Conservation (phyloP, 2,888 invertebrate species). For the Neoaliturus tenellus region DNA sequence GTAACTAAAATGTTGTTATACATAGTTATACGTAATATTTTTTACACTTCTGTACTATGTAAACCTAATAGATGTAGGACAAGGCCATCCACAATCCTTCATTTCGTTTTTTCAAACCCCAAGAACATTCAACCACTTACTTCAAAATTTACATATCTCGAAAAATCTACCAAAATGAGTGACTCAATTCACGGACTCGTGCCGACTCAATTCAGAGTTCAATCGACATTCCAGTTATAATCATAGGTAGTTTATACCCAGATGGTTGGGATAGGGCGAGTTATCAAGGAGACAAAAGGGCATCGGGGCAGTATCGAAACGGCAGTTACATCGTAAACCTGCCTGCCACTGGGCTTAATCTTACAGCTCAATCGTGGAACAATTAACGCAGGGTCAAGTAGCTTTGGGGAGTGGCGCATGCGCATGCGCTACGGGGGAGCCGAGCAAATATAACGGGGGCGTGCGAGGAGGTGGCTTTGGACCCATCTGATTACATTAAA, state of each 20-base stretch:
- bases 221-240: background rate
- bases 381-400: background rate
- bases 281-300: conserved; percentile 21
- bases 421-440: no score
- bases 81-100: background rate
- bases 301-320: conserved; percentile 11
- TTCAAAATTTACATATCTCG: background rate
- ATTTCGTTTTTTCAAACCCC: background rate
- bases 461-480: background rate
- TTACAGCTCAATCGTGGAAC: conserved; percentile 1
- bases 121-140: background rate
- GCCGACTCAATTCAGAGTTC: background rate
- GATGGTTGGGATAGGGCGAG: background rate
- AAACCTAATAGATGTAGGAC: background rate
- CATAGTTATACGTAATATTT: no score
- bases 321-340: background rate
- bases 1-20: no score
- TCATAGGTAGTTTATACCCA: background rate
- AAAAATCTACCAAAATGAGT: background rate
- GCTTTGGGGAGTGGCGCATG: background rate
- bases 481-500: no score
- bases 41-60: no score
- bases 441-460: background rate
- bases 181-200: background rate
- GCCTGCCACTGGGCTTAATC: background rate